Evolutionary conservation across 2,797 vertebrate species (phyloP).

Genomic region (Danio albolineatus): DNA sequence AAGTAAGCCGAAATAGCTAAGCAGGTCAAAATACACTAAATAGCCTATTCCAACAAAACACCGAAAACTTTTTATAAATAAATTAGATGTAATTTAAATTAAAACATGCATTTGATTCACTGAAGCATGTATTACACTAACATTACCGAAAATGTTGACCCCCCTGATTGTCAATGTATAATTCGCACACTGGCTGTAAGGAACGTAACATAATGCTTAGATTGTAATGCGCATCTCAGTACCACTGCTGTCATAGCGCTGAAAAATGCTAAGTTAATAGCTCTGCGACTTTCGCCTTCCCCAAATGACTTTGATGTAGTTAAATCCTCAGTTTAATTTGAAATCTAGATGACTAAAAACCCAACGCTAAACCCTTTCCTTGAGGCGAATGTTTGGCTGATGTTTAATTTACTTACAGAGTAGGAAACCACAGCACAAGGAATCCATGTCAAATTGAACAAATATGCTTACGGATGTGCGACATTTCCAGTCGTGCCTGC

Average conservation of each 20-base stretch:
- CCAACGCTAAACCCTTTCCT: slow-evolving; percentile 31
- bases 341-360: slow-evolving; percentile 4
- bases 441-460: slow-evolving; percentile 38
- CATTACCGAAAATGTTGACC: too few species aligned
- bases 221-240: not conserved
- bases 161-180: too few species aligned
- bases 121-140: too few species aligned
- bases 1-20: too few species aligned
- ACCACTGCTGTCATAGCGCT: not conserved
- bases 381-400: slow-evolving; percentile 14
- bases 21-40: too few species aligned
- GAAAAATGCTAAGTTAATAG: slow-evolving; percentile 26
- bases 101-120: too few species aligned
- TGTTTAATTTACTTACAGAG: slow-evolving; percentile 19
- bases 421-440: slow-evolving; percentile 19
- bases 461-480: slow-evolving; percentile 20
- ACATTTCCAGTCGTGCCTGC: slow-evolving; percentile 28
- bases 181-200: too few species aligned
- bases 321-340: slow-evolving; percentile 21
- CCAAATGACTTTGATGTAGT: slow-evolving; percentile 24
- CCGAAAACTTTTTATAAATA: too few species aligned
- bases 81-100: too few species aligned
- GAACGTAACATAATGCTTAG: not conserved
- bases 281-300: not conserved
- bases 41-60: too few species aligned